Conservation (phyloP, 2,888 invertebrate genomes). For the Syrphus vitripennis region DNA sequence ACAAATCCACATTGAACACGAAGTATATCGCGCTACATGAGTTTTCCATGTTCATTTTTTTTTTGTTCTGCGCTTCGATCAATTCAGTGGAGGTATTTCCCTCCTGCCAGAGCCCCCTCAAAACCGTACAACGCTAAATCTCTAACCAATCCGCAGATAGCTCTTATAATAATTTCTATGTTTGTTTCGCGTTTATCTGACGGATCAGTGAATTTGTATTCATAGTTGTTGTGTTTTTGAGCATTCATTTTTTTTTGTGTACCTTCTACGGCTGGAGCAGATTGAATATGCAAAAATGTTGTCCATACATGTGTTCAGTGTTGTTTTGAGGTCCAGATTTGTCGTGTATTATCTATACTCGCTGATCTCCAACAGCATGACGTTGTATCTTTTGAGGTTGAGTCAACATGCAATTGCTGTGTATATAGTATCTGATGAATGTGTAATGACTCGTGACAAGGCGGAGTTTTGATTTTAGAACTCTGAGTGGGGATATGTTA, state of each 20-base stretch:
- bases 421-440: slow-evolving; percentile 65
- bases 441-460: slow-evolving; percentile 64
- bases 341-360: slow-evolving; percentile 22
- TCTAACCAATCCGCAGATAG: slow-evolving; percentile 64
- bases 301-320: slow-evolving; percentile 2
- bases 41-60: slow-evolving; percentile 66
- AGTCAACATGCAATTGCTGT: slow-evolving; percentile 10
- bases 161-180: slow-evolving; percentile 40
- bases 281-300: slow-evolving; percentile 68
- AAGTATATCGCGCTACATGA: slow-evolving; percentile 52
- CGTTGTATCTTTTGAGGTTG: slow-evolving; percentile 1
- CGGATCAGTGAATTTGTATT: slow-evolving; percentile 57
- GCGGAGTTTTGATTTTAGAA: slow-evolving; percentile 43
- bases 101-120: background rate
- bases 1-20: slow-evolving; percentile 50
- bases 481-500: slow-evolving; percentile 61
- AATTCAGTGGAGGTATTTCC: background rate
- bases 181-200: slow-evolving; percentile 30
- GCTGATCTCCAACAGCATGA: slow-evolving; percentile 1
- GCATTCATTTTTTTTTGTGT: background rate
- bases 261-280: slow-evolving; percentile 42
- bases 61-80: slow-evolving; percentile 54
- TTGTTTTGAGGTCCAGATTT: slow-evolving; percentile 11
- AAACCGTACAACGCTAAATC: background rate
- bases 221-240: slow-evolving; percentile 6